These are phyloP conservation scores for Nesospiza acunhae DNA, from an alignment of 2,113 vertebrate species.

Conservation along the genomic window DNA sequence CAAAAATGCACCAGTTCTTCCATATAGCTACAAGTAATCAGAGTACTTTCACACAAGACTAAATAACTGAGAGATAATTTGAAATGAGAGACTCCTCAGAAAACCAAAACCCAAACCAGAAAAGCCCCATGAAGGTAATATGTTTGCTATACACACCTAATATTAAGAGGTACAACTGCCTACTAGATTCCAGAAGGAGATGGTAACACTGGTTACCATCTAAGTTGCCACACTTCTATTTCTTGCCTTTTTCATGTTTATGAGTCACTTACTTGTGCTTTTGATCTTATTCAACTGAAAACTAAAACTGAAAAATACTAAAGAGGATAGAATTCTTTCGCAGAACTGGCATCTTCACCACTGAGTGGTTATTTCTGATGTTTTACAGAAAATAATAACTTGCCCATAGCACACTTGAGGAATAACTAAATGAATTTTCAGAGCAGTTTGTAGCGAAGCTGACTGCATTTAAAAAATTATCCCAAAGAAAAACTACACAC, in stretches of 20 bases:
- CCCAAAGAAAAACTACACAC: neutral
- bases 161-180: neutral
- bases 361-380: neutral
- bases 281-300: neutral
- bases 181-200: slow-evolving; percentile 5
- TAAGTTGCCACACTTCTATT: neutral
- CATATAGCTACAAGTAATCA: neutral
- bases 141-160: neutral
- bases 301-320: neutral
- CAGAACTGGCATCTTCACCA: neutral
- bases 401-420: neutral
- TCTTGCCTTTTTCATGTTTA: slow-evolving; percentile 2
- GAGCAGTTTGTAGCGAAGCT: neutral
- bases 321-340: neutral
- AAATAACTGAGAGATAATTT: slow-evolving; percentile 11
- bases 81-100: slow-evolving; percentile 6
- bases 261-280: neutral
- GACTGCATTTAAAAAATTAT: neutral
- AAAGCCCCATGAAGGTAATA: neutral
- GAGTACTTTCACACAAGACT: neutral
- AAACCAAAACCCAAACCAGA: slow-evolving; percentile 23
- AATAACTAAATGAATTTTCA: neutral
- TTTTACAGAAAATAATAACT: neutral
- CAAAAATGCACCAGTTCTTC: slow-evolving; percentile 25
- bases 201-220: neutral